Base-by-base conservation (phyloP, 2,888 invertebrate genomes). In the Netelia virgata region DNA sequence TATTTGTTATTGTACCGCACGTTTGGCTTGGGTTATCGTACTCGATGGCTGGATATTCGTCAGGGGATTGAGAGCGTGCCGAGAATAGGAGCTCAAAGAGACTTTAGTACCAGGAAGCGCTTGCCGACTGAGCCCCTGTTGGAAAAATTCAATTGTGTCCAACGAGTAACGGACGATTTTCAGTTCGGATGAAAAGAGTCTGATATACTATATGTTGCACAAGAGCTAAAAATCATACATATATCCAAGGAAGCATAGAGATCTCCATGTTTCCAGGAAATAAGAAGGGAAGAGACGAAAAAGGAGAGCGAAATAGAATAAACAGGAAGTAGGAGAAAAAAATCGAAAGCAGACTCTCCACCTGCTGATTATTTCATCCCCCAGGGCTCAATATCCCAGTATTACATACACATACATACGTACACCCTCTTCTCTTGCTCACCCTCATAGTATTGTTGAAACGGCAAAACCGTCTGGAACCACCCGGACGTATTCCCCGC, bases 351-450 rank as follows among this genome's bases (percentile, higher is more conserved):
- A 53, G 55, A 36, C 64, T 57, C 77, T 83, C 84, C 53, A 69
- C 47, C 86, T 80, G 86, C 87, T 87, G 88, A 89, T 90, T 89
- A 90, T 90, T 90, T 89, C 87, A 87, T 87, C 86, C 86, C 84
- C 86, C 63, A 50, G 84, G 77, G 85, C 82, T 86, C 86, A 86
- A 88, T 87, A 86, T 86, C 86, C 88, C 86, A 85, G 77, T 87
- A 77, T 84, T 79, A 83, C 86, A 53, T 70, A 70, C 61, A 77
- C 55, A 70, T 10, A 16, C 16, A 55, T 28, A 68, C 74, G 61
- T 77, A 73, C 50, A 18, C 43, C 16, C 82, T 41, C 75, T 80
- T 84, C 82, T 87, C 84, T 80, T 85, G 76, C 50, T 81, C 28
- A 63, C 50, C 77, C 55, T 53, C 66, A 47, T 69, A 63, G 69